These are phyloP conservation scores for Patella ulyssiponensis DNA, from an alignment of 2,888 invertebrate species.

Conservation along the genomic window DNA sequence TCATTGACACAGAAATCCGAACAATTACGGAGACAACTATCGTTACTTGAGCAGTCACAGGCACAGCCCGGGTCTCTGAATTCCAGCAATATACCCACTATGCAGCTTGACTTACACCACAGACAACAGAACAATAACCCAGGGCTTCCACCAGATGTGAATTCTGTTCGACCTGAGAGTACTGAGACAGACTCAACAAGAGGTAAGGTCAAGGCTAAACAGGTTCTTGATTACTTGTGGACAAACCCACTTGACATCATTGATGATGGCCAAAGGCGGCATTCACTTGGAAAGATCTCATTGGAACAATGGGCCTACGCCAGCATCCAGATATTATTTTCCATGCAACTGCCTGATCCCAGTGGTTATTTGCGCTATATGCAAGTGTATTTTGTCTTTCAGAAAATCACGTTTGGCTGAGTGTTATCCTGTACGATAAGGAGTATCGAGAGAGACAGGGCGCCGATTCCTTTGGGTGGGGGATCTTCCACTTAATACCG, in stretches of 20 bases:
- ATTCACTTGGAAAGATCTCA: neutral
- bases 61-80: no score
- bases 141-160: no score
- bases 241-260: slow-evolving; percentile 13
- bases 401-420: neutral
- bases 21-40: no score
- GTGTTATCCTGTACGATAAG: slow-evolving; percentile 11
- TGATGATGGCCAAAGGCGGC: neutral
- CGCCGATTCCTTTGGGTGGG: neutral
- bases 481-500: no score
- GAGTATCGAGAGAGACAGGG: slow-evolving; percentile 14
- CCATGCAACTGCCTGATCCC: neutral
- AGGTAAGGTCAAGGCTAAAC: neutral
- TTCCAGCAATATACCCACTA: no score
- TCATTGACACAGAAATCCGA: no score
- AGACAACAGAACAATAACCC: no score
- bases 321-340: neutral
- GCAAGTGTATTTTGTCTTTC: slow-evolving; percentile 6
- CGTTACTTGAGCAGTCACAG: no score
- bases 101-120: no score
- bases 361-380: slow-evolving; percentile 9
- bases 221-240: slow-evolving; percentile 5
- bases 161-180: no score
- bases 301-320: slow-evolving; percentile 9
- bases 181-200: no score